Evolutionary conservation across 2,888 invertebrate species (phyloP).

Genomic region (Penaeus monodon): DNA sequence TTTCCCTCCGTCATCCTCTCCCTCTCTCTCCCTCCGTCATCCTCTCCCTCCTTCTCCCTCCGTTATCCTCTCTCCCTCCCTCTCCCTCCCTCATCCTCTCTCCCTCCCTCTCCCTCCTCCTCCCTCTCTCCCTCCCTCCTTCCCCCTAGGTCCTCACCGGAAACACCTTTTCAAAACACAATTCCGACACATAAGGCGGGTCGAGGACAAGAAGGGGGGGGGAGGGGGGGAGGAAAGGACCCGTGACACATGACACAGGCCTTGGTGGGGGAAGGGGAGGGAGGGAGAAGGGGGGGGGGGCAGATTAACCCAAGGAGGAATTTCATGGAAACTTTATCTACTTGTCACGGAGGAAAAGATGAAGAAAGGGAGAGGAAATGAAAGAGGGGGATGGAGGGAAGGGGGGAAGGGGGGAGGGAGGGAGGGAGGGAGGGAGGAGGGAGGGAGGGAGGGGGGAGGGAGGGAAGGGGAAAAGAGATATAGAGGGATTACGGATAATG

Average conservation of each 20-base stretch:
- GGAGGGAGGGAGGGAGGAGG: no score
- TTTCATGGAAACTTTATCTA: no score
- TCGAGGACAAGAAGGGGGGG: no score
- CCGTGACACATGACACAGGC: no score
- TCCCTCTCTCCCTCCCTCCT: slow-evolving; percentile 23
- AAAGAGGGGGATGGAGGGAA: no score
- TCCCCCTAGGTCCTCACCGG: not conserved
- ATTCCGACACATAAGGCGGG: no score
- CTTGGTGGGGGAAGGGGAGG: not conserved
- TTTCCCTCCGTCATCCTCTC: no score
- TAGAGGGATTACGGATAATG: not conserved
- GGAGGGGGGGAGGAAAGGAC: no score
- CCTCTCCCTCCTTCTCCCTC: no score
- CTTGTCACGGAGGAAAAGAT: not conserved
- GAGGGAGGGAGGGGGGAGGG: not conserved
- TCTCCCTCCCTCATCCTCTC: slow-evolving; percentile 4
- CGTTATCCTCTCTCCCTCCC: not conserved
- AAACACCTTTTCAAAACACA: no score
- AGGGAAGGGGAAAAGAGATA: not conserved
- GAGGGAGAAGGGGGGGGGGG: not conserved
- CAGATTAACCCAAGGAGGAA: not conserved
- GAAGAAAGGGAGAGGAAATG: not conserved
- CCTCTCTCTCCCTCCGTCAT: no score
- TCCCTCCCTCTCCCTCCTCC: slow-evolving; percentile 9
- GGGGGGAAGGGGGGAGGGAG: no score